Evolutionary conservation across 2,888 invertebrate species (phyloP).

Genomic region (Mythimna lalbum): DNA sequence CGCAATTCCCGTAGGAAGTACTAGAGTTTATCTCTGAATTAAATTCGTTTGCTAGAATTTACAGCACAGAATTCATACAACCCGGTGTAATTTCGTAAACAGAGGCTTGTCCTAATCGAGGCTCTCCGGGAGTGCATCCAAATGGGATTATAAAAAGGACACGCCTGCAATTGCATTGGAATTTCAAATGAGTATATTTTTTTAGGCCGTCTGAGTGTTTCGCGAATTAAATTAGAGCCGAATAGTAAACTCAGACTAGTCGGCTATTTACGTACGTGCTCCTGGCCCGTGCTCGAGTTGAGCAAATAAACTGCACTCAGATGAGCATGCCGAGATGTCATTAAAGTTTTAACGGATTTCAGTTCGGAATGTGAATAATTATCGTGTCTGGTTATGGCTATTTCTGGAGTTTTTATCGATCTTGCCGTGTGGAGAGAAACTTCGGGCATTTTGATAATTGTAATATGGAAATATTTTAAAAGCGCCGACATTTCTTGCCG

Average conservation of each 20-base stretch:
- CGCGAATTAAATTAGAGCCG: slow-evolving; percentile 84
- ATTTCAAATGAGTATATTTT: slow-evolving; percentile 88
- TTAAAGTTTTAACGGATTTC: slow-evolving; percentile 51
- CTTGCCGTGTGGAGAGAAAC: neutral
- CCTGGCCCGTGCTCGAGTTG: slow-evolving; percentile 38
- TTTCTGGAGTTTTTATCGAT: slow-evolving; percentile 27
- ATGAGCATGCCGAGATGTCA: slow-evolving; percentile 43
- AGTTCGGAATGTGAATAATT: slow-evolving; percentile 30
- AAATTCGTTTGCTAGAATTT: slow-evolving; percentile 62
- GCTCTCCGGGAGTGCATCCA: slow-evolving; percentile 75
- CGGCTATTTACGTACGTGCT: slow-evolving; percentile 76
- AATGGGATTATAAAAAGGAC: slow-evolving; percentile 84
- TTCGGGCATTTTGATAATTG: too few relatives aligned
- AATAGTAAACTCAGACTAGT: slow-evolving; percentile 75
- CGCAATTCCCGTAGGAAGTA: slow-evolving; percentile 42
- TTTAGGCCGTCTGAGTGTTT: slow-evolving; percentile 85
- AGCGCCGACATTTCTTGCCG: too few relatives aligned
- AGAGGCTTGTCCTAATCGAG: slow-evolving; percentile 70
- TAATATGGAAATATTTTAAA: too few relatives aligned
- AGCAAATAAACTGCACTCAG: slow-evolving; percentile 54
- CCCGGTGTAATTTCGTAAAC: slow-evolving; percentile 69
- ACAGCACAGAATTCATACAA: slow-evolving; percentile 55
- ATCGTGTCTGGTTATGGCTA: slow-evolving; percentile 36
- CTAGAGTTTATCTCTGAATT: slow-evolving; percentile 64
- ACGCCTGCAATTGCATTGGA: slow-evolving; percentile 84